These are phyloP conservation scores for Clarias fuscus DNA, from an alignment of 2,797 vertebrate species.

Conservation along the genomic window DNA sequence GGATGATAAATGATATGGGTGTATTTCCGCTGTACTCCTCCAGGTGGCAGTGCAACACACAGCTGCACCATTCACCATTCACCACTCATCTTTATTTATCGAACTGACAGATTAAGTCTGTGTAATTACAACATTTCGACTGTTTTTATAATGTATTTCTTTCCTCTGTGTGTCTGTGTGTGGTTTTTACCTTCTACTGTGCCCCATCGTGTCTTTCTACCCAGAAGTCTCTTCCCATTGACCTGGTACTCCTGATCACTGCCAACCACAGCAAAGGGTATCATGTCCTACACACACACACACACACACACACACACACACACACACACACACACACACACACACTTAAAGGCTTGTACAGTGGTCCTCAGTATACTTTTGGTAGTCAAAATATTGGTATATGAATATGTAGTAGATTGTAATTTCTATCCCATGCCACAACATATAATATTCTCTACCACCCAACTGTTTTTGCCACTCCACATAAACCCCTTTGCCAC, in stretches of 20 bases:
- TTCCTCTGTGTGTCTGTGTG: conserved; percentile 16
- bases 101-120: background rate
- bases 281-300: conserved; percentile 78
- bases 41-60: conserved; percentile 52
- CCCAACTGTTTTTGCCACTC: conserved; percentile 65
- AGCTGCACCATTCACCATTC: background rate
- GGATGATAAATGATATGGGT: background rate
- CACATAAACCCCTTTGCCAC: background rate
- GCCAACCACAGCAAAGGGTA: conserved; percentile 87
- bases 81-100: too few species aligned
- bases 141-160: background rate
- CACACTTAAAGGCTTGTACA: background rate
- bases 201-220: conserved; percentile 88
- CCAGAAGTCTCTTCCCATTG: conserved; percentile 84
- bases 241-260: conserved; percentile 89
- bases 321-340: conserved; percentile 30
- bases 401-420: too few species aligned
- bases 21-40: conserved; percentile 48
- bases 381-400: background rate
- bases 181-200: conserved; percentile 82
- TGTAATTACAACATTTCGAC: background rate
- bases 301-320: conserved; percentile 32
- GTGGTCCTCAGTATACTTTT: too few species aligned
- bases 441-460: background rate
- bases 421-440: background rate